Evolutionary conservation across 2,113 vertebrate genomes (phyloP), one percentile per base, ranked within the genome.

Genomic region (Sclerurus mexicanus): DNA sequence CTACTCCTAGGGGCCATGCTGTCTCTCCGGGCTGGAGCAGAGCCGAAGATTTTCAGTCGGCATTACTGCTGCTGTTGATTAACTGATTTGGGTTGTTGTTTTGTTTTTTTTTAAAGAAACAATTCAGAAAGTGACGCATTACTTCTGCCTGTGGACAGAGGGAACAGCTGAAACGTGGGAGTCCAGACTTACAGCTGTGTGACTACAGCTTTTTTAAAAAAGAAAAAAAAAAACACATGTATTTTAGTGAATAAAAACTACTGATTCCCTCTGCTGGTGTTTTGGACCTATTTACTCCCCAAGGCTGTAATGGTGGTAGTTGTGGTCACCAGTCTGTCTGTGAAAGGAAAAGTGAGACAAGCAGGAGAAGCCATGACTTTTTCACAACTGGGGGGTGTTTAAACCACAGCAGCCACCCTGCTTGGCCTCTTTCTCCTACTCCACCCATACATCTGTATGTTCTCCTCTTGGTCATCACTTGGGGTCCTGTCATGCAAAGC

Each of bases 161-260:
- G 64, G 95, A 97, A 97, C 97, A 97, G 97, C 96, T 97, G 97
- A 97, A 91, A 96, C 67, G 96, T 97, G 96, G 96, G 96, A 96
- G 93, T 96, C 97, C 90, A 97, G 96, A 97, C 96, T 97, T 97
- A 94, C 96, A 97, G 96, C 96, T 97, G 97, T 96, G 95, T 97
- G 96, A 96, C 95, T 96, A 78, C 90, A 94, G 95, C 55, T 94
- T 93, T 75, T 23, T 33, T 75, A 16, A 67, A 62, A 47, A 64
- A 58, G 37, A 47, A 52, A 31, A 49, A 56, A n/a, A 49, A 49
- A 24, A 17, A 0, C 18, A 58, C 14, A 28, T 68, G 24, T 96
- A 76, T 80, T 95, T 94, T 62, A 87, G 87, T 81, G 88, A 94
- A 85, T 91, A 92, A 96, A 97, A 97, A 72, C 69, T 94, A 93